Base-by-base conservation (phyloP, 1,140 invertebrate species). In the Papilio helenus region DNA sequence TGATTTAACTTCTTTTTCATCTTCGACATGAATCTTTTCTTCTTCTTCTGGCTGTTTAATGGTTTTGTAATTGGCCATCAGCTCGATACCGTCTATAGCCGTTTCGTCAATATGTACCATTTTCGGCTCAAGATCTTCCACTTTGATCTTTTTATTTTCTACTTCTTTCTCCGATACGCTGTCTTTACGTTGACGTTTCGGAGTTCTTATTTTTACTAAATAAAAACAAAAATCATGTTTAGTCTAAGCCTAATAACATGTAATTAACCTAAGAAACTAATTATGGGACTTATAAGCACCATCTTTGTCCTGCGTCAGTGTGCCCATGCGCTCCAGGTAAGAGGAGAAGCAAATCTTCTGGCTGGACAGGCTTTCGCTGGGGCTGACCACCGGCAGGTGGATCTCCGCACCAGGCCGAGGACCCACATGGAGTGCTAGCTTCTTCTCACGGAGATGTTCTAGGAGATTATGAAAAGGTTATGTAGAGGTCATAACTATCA, bases 341-440 rank as follows among this genome's bases (percentile, higher is more conserved):
- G 97, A 96, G 80, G 96, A 96, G 76, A 97, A 95, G 86, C 97
- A 97, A 1, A 97, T 96, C 82, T 96, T 97, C 79, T 97, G 96
- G 81, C 96, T 97, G 55, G 96, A 97, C 18, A 97, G 90, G 86
- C 96, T 97, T 86, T 97, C 97, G 61, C 96, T 96, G 26, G 97
- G 95, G 90, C 96, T 97, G 0, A 97, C 94, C n/a, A 96, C 94
- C 0, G 97, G 97, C 7, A 97, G 87, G 81, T 96, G 95, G 65
- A 97, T 96, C 85, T 96, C 95, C 1, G 95, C 94, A 65, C 95
- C 95, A 0, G 95, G 89, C 0, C 89, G 82, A 0, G 94, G 94
- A 2, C 94, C 94, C 26, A 95, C 82, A 82, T 95, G 91, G 0
- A 95, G 83, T 0, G 85, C 85, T 20, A 90, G 77, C 39, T 91